A percentile compares a stretch with the other conserved stretches of the same genome.
phyloP scores from a whole-genome alignment of 2,797 vertebrate genomes.

The Chelmon rostratus region DNA sequence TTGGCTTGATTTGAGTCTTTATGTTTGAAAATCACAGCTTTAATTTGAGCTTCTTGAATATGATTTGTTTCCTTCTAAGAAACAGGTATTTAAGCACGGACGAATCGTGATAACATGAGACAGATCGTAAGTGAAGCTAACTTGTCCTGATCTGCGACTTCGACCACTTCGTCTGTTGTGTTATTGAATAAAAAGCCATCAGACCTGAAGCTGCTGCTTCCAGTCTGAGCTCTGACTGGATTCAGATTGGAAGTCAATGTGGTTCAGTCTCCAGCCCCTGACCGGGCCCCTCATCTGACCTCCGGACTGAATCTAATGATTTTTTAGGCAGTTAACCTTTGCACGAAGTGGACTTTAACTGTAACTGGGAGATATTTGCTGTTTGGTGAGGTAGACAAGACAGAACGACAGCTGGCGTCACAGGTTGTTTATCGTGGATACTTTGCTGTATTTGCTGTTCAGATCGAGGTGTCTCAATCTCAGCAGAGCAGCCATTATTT shows the following conservation, averaged over 20 bases:
- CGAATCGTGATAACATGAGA: background rate
- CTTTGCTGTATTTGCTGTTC: background rate
- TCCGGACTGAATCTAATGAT: background rate
- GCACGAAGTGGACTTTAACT: background rate
- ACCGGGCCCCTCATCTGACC: background rate
- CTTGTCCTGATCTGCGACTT: background rate
- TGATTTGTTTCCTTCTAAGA: background rate
- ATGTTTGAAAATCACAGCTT: no score
- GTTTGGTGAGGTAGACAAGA: background rate
- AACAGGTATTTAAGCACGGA: background rate
- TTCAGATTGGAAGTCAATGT: conserved; percentile 48
- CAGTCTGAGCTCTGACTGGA: conserved; percentile 7
- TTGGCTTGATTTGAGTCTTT: no score
- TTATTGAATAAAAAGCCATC: conserved; percentile 41
- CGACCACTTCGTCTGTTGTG: background rate
- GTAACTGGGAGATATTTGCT: background rate
- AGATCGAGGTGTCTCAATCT: background rate
- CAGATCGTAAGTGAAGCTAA: background rate
- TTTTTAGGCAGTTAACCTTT: conserved; percentile 28
- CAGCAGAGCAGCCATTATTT: background rate
- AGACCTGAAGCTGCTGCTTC: conserved; percentile 14
- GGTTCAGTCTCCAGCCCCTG: background rate
- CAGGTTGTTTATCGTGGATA: background rate
- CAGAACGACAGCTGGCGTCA: no score
- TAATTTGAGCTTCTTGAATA: no score